phyloP scores from a whole-genome alignment of 2,888 invertebrate genomes.

The Seira sanloemensis region DNA sequence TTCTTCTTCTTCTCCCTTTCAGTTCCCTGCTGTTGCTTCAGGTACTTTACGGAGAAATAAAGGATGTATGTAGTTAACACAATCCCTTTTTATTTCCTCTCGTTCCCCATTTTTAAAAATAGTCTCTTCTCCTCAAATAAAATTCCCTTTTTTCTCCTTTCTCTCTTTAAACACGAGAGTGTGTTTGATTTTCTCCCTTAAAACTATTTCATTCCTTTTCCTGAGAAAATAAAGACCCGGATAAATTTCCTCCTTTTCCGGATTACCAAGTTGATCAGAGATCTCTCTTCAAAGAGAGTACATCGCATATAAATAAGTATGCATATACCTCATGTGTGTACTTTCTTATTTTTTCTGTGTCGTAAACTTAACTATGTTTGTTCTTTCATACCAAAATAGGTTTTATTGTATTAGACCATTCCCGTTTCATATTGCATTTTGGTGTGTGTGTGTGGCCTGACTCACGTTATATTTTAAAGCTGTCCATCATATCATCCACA shows the following conservation, averaged over 20 bases:
- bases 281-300: neutral
- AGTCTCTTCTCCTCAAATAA: slow-evolving; percentile 10
- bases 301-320: slow-evolving; percentile 8
- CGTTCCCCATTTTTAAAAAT: slow-evolving; percentile 28
- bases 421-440: neutral
- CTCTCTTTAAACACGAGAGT: neutral
- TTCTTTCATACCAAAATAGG: slow-evolving; percentile 1
- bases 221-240: slow-evolving; percentile 36
- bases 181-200: slow-evolving; percentile 35
- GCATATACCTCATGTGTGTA: neutral
- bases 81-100: slow-evolving; percentile 43
- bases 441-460: neutral
- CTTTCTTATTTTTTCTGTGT: neutral
- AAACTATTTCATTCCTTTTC: slow-evolving; percentile 11
- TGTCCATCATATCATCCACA: neutral
- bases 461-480: neutral
- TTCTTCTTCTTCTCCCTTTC: neutral
- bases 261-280: slow-evolving; percentile 59
- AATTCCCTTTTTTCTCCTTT: slow-evolving; percentile 25
- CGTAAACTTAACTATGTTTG: neutral
- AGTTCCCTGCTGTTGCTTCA: slow-evolving; percentile 47
- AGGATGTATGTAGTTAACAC: slow-evolving; percentile 52
- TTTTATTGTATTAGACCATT: slow-evolving; percentile 3
- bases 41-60: slow-evolving; percentile 40
- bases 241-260: slow-evolving; percentile 59